A percentile compares a stretch with the other conserved stretches of the same genome.
These are phyloP conservation scores for Lonchura striata DNA, from an alignment of 2,113 vertebrate genomes.

Conservation along the genomic window DNA sequence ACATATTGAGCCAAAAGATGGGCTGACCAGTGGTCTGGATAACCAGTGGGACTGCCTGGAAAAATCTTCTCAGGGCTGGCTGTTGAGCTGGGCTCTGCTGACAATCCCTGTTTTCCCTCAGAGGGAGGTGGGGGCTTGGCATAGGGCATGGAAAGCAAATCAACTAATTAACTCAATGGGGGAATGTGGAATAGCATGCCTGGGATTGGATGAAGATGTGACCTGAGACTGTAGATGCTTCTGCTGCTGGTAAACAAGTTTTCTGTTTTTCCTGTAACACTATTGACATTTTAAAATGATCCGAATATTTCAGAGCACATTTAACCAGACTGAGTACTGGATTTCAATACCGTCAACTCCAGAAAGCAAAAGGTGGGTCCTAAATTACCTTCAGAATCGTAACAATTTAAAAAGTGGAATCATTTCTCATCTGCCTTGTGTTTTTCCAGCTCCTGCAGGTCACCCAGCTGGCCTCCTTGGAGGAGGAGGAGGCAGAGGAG, in stretches of 20 bases:
- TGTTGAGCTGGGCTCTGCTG: background rate
- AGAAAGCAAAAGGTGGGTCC: constrained; percentile 4
- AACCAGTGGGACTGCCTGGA: background rate
- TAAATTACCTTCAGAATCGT: constrained; percentile 34
- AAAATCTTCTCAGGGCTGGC: background rate
- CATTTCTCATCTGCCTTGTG: background rate
- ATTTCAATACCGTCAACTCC: constrained; percentile 22
- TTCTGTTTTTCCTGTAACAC: background rate
- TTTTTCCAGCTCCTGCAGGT: background rate
- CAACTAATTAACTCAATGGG: constrained; percentile 25
- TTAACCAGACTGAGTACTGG: constrained; percentile 35
- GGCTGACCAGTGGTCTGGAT: background rate
- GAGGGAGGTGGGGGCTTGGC: background rate
- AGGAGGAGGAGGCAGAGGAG: background rate
- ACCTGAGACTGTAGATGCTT: background rate
- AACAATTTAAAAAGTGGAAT: background rate
- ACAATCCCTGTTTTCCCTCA: background rate
- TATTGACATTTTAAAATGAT: constrained; percentile 45
- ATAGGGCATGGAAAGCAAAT: constrained; percentile 23
- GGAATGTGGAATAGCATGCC: background rate
- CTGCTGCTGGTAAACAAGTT: constrained; percentile 42
- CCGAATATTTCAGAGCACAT: constrained; percentile 19
- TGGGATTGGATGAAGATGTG: constrained; percentile 10
- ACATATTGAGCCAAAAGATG: background rate
- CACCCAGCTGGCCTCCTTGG: background rate